Evolutionary conservation across 2,797 vertebrate genomes (phyloP), one percentile per base, ranked within the genome.

Genomic region (Myotis findleyi): DNA sequence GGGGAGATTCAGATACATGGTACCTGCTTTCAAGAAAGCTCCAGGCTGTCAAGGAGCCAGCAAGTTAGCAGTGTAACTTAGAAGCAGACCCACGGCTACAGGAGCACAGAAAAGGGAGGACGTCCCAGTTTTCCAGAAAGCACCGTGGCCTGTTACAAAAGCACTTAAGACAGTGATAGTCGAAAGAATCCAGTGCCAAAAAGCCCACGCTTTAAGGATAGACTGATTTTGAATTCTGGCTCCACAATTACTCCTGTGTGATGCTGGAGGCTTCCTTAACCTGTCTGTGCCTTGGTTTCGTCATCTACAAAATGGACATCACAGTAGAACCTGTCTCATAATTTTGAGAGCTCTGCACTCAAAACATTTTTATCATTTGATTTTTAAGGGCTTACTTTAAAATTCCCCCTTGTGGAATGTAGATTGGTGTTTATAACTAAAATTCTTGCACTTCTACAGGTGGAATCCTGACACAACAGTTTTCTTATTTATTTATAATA

Each of bases 401-500:
- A 85, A 51, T 66, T 92, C 36, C 73, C 53, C 18, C 17, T 14
- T 83, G 44, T 89, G 36, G 38, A 87, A 23, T 94, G 68, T 62
- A 73, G 89, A 49, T 87, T 62, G 11, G 16, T 75, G 25, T 69
- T 95, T 91, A 27, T 62, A 81, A n/a, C 55, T 68, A 36, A 84
- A 94, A 79, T 62, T 75, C 18, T 69, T 93, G 0, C 53, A 64
- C 92, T 80, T 92, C 66, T 95, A 47, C 66, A 76, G 36, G 27
- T 72, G 66, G 55, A 73, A 77, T 77, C n/a, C 44, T 77, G 21
- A 68, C 11, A 53, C 12, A 75, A 3, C 51, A 21, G 30, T 85
- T 93, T 83, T 76, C 57, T 5, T 59, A 25, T 27, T 16, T 87
- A 85, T 79, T 95, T 96, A 41, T 75, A 89, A 81, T 72, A 57